Conservation (phyloP, 2,113 vertebrate genomes). For the Erpornis zantholeuca region DNA sequence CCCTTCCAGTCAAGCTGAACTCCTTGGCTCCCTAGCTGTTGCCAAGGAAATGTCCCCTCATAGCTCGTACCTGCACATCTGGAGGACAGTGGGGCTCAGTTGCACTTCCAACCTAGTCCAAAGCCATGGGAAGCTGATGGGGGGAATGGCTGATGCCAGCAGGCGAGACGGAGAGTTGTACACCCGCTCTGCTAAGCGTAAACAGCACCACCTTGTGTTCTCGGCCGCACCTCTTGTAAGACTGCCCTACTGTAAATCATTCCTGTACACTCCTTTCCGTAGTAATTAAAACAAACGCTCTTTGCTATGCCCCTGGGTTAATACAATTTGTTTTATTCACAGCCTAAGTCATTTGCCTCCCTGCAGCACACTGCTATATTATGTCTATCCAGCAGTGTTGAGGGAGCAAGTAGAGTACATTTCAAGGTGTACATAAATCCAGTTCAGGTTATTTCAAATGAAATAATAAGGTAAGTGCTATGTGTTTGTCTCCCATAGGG, state of each 20-base stretch:
- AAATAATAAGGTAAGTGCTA: slow-evolving; percentile 17
- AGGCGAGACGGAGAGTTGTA: fast-evolving
- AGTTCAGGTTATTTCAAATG: slow-evolving; percentile 5
- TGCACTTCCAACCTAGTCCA: not conserved
- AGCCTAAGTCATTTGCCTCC: slow-evolving; percentile 29
- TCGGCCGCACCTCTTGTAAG: fast-evolving
- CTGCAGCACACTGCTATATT: not conserved
- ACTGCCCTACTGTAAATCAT: not conserved
- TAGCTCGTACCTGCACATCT: not conserved
- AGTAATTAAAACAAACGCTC: slow-evolving; percentile 35
- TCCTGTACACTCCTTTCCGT: not conserved
- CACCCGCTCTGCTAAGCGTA: not conserved
- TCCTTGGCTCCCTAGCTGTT: not conserved
- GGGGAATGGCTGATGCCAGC: not conserved
- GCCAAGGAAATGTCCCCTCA: not conserved
- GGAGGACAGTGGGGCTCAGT: not conserved
- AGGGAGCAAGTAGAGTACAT: not conserved
- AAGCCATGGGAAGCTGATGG: not conserved
- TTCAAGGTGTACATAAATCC: slow-evolving; percentile 39
- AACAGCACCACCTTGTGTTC: slow-evolving; percentile 53
- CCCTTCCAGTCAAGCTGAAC: slow-evolving; percentile 27
- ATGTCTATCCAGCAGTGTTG: slow-evolving; percentile 2
- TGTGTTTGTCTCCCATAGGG: not conserved
- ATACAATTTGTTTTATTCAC: slow-evolving; percentile 57
- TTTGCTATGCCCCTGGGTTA: slow-evolving; percentile 32